Percentiles rank a stretch among this genome's conserved stretches.
These are phyloP conservation scores for Protosalanx chinensis DNA, from an alignment of 2,797 vertebrate genomes.

Conservation along the genomic window DNA sequence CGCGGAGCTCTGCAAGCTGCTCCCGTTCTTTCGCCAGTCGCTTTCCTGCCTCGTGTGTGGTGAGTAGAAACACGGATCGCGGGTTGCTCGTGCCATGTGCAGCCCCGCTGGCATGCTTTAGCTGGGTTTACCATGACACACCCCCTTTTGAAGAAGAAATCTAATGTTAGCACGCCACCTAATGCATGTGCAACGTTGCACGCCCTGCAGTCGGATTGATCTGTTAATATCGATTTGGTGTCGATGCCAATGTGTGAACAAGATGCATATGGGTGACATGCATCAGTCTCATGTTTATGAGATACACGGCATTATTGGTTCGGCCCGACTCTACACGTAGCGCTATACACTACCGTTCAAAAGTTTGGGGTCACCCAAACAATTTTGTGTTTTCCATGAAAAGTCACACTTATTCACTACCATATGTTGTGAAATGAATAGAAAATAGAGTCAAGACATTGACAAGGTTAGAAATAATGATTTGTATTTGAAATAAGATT, in stretches of 20 bases:
- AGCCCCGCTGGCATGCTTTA: not conserved
- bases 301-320: no score
- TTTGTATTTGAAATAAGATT: no score
- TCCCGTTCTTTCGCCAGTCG: slow-evolving; percentile 96
- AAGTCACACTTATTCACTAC: no score
- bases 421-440: no score
- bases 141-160: not conserved
- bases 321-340: not conserved
- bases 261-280: not conserved
- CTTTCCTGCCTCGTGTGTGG: slow-evolving; percentile 95
- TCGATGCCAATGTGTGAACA: not conserved
- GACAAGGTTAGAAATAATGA: no score
- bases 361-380: no score
- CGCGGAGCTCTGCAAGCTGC: slow-evolving; percentile 90
- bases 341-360: no score
- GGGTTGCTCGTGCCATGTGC: not conserved
- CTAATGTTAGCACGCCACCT: no score
- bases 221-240: no score
- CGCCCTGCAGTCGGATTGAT: no score
- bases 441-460: no score
- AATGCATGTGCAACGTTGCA: not conserved
- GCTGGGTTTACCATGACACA: not conserved
- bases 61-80: slow-evolving; percentile 62
- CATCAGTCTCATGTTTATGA: not conserved
- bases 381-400: no score